phyloP scores from a whole-genome alignment of 2,888 invertebrate genomes.

The Stenchaetothrips biformis region DNA sequence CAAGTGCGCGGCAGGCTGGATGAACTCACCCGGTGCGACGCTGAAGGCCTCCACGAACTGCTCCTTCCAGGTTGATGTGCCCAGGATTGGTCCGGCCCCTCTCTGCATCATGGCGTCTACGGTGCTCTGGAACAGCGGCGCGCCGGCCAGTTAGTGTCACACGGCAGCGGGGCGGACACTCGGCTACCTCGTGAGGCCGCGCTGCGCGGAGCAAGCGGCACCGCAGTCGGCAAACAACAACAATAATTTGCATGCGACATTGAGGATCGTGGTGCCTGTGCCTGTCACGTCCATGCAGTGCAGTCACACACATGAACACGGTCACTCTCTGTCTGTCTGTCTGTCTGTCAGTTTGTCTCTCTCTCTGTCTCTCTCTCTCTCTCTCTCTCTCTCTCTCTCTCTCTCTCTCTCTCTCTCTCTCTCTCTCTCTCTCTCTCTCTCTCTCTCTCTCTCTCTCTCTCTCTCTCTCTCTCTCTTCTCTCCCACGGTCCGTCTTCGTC shows the following conservation, averaged over 20 bases:
- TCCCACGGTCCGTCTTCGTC: too few species aligned
- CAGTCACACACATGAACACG: too few species aligned
- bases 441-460: neutral
- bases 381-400: constrained; percentile 11
- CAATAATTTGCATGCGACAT: neutral
- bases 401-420: neutral
- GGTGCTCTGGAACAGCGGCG: constrained; percentile 67
- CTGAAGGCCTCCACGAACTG: constrained; percentile 96
- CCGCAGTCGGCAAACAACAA: too few species aligned
- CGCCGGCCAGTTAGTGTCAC: neutral
- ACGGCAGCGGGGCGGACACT: neutral
- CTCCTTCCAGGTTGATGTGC: constrained; percentile 88
- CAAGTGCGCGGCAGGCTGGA: too few species aligned
- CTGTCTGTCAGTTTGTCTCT: too few species aligned
- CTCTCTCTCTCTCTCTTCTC: neutral
- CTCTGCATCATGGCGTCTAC: constrained; percentile 97
- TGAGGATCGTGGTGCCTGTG: neutral
- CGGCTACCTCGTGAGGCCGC: neutral
- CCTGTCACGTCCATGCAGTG: neutral
- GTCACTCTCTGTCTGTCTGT: neutral
- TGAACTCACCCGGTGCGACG: constrained; percentile 72
- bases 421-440: neutral
- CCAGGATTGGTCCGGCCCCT: constrained; percentile 89
- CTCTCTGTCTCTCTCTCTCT: neutral
- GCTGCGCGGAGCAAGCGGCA: too few species aligned